These are phyloP conservation scores for Cottoperca gobio DNA, from an alignment of 2,797 vertebrate species.

Conservation along the genomic window DNA sequence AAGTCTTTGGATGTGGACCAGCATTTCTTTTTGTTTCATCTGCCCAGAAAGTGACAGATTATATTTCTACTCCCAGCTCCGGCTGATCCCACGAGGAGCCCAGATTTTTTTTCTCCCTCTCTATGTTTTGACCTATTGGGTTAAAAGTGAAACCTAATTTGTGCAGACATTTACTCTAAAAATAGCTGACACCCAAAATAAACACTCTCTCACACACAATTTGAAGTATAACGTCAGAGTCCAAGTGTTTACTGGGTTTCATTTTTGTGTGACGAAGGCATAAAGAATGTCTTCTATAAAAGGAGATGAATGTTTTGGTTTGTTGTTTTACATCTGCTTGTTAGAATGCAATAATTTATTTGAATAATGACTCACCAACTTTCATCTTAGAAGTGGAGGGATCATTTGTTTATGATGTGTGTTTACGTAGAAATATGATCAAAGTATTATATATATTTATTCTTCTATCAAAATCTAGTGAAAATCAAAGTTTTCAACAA, in stretches of 20 bases:
- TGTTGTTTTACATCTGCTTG: slow-evolving; percentile 26
- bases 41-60: slow-evolving; percentile 48
- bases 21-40: background rate
- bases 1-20: slow-evolving; percentile 40
- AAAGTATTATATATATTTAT: too few relatives aligned
- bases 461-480: too few relatives aligned
- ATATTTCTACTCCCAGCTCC: slow-evolving; percentile 45
- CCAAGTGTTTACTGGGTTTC: slow-evolving; percentile 35
- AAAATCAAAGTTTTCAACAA: too few relatives aligned
- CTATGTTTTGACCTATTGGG: slow-evolving; percentile 43
- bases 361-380: background rate
- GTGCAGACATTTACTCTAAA: slow-evolving; percentile 50
- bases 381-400: background rate
- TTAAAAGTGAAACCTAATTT: slow-evolving; percentile 44
- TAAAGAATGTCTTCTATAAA: slow-evolving; percentile 68
- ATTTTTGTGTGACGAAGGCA: slow-evolving; percentile 52
- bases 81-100: slow-evolving; percentile 38
- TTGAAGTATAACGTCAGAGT: slow-evolving; percentile 32
- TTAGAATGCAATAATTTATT: background rate
- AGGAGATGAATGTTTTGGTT: slow-evolving; percentile 43
- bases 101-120: background rate
- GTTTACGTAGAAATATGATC: background rate
- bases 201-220: slow-evolving; percentile 29
- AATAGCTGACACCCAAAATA: slow-evolving; percentile 62
- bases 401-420: background rate